phyloP scores from a whole-genome alignment of 2,797 vertebrate genomes.

The Pipistrellus nathusii region DNA sequence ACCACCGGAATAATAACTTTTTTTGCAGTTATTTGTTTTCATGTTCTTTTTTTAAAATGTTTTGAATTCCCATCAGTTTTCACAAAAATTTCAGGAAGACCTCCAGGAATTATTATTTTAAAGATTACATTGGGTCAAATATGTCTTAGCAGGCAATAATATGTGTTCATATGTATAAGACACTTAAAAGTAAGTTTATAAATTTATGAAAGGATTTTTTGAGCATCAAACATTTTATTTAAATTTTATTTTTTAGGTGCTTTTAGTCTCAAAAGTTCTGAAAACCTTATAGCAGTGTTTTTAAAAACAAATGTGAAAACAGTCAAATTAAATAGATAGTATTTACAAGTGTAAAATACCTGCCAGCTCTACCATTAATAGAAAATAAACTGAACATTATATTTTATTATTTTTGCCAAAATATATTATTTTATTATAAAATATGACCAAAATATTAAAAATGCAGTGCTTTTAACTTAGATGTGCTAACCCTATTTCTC shows the following conservation, averaged over 20 bases:
- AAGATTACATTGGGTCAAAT: constrained; percentile 73
- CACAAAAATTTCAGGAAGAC: constrained; percentile 83
- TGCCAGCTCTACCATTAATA: constrained; percentile 69
- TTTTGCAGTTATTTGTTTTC: constrained; percentile 70
- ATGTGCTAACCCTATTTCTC: constrained; percentile 79
- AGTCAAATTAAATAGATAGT: constrained; percentile 71
- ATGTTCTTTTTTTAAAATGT: constrained; percentile 55
- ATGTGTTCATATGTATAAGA: constrained; percentile 77
- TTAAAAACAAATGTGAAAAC: constrained; percentile 79
- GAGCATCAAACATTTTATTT: constrained; percentile 81
- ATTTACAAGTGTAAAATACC: constrained; percentile 81
- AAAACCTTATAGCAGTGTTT: constrained; percentile 81
- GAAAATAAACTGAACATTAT: constrained; percentile 75
- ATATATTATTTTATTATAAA: constrained; percentile 83
- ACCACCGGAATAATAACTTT: constrained; percentile 84
- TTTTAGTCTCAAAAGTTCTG: constrained; percentile 85
- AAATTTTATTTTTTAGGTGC: constrained; percentile 72
- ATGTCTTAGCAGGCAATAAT: constrained; percentile 74
- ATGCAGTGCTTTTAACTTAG: constrained; percentile 86
- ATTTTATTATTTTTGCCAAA: constrained; percentile 87
- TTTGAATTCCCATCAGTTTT: constrained; percentile 79
- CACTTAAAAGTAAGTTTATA: constrained; percentile 64
- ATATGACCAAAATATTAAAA: constrained; percentile 87
- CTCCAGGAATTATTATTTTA: constrained; percentile 81
- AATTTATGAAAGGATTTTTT: constrained; percentile 83